phyloP scores from a whole-genome alignment of 2,888 invertebrate species.

The Cheiracanthium punctorium region DNA sequence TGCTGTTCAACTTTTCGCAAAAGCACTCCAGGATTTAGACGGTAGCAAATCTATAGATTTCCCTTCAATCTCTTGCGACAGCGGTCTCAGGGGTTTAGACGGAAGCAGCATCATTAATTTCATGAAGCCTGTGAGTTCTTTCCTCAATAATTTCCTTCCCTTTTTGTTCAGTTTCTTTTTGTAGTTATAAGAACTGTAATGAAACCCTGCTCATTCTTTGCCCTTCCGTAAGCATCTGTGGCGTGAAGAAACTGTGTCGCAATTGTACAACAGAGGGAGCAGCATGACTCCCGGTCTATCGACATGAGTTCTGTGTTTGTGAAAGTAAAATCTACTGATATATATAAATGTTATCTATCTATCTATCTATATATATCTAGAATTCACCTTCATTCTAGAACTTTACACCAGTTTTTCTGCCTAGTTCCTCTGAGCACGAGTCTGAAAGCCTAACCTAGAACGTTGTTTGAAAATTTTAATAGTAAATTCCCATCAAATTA shows the following conservation, averaged over 20 bases:
- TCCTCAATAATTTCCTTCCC: background rate
- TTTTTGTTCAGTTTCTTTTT: background rate
- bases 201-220: background rate
- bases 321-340: no score
- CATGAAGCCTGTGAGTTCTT: slow-evolving; percentile 88
- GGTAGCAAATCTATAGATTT: slow-evolving; percentile 79
- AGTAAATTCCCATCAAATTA: background rate
- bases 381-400: background rate
- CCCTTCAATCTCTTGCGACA: slow-evolving; percentile 72
- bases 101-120: slow-evolving; percentile 96
- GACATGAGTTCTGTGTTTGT: background rate
- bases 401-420: background rate
- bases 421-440: background rate
- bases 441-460: background rate
- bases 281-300: slow-evolving; percentile 6
- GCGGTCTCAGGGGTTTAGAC: slow-evolving; percentile 83
- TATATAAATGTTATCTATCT: background rate
- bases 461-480: background rate
- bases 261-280: background rate
- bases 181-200: background rate
- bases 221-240: background rate
- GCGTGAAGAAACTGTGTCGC: background rate
- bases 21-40: slow-evolving; percentile 92
- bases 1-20: slow-evolving; percentile 94
- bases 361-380: background rate